Evolutionary conservation across 53 echinoderm and acorn worm species (phyloP).

Genomic region (Paelopatides confundens): DNA sequence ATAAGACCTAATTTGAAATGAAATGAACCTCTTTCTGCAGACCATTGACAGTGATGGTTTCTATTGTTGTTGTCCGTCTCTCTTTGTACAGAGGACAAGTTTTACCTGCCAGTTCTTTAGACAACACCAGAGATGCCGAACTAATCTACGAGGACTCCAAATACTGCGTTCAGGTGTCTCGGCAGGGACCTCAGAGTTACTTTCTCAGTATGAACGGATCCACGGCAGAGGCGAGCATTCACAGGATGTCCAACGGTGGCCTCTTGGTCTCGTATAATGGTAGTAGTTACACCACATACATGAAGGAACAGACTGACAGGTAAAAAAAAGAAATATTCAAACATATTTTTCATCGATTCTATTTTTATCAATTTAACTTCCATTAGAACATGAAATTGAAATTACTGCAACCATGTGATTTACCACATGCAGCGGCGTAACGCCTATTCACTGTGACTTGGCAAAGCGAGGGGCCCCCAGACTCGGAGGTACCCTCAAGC

Average conservation of each 20-base stretch:
- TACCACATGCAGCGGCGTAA: too few species aligned
- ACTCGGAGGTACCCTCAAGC: too few species aligned
- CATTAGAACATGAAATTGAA: too few species aligned
- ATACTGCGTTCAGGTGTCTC: conserved; percentile 77
- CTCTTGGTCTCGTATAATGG: conserved; percentile 92
- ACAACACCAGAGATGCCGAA: conserved; percentile 90
- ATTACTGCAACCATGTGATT: too few species aligned
- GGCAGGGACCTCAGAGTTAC: conserved; percentile 92
- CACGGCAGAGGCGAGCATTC: conserved; percentile 79
- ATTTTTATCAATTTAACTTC: too few species aligned
- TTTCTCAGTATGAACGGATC: conserved; percentile 82
- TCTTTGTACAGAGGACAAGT: conserved; percentile 85
- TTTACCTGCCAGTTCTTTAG: conserved; percentile 73
- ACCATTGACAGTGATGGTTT: too few species aligned
- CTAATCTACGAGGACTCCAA: conserved; percentile 94
- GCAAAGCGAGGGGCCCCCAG: too few species aligned
- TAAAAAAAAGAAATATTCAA: too few species aligned
- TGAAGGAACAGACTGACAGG: conserved; percentile 98
- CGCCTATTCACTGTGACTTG: too few species aligned
- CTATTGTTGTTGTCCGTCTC: neutral
- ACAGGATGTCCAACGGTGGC: conserved; percentile 87
- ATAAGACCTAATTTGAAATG: too few species aligned
- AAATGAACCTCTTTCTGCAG: too few species aligned
- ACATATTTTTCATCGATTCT: too few species aligned
- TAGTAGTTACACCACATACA: conserved; percentile 88